Conservation (phyloP, 1,140 invertebrate species). For the Homarus americanus region DNA sequence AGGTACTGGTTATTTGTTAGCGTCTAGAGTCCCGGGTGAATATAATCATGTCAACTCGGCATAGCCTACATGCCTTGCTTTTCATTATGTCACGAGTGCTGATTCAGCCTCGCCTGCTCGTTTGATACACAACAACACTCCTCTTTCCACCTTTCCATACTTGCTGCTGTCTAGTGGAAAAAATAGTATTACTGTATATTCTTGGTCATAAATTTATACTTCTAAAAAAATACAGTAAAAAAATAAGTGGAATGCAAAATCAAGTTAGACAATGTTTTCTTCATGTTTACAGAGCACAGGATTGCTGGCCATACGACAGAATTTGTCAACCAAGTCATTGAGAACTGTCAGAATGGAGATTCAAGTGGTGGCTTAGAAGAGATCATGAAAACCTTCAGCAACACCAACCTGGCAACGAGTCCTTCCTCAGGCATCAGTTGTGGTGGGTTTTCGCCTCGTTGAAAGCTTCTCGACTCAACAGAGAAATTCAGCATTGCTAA, state of each 20-base stretch:
- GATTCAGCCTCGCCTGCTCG: too few species aligned
- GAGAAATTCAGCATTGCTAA: conserved; percentile 11
- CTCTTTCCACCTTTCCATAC: too few species aligned
- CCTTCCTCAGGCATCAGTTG: conserved; percentile 26
- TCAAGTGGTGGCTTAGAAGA: conserved; percentile 70
- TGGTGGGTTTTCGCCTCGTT: conserved; percentile 48
- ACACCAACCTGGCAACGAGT: conserved; percentile 48
- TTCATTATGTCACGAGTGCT: too few species aligned
- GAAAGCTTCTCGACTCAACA: neutral
- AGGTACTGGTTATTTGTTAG: too few species aligned
- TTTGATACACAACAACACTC: too few species aligned
- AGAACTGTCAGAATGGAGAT: conserved; percentile 80
- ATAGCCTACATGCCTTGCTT: too few species aligned
- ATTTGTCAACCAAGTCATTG: conserved; percentile 91
- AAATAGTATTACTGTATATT: too few species aligned
- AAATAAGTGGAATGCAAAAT: neutral
- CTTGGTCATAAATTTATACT: too few species aligned
- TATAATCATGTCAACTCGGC: too few species aligned
- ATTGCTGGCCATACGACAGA: conserved; percentile 91
- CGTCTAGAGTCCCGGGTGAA: too few species aligned
- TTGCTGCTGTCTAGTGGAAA: too few species aligned
- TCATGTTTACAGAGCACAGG: conserved; percentile 83
- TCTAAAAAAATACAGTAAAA: too few species aligned
- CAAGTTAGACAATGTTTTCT: neutral
- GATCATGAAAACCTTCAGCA: conserved; percentile 49